Percentiles rank a stretch among this genome's conserved stretches.
Conservation (phyloP, 2,888 invertebrate species). For the Prenolepis imparis region DNA sequence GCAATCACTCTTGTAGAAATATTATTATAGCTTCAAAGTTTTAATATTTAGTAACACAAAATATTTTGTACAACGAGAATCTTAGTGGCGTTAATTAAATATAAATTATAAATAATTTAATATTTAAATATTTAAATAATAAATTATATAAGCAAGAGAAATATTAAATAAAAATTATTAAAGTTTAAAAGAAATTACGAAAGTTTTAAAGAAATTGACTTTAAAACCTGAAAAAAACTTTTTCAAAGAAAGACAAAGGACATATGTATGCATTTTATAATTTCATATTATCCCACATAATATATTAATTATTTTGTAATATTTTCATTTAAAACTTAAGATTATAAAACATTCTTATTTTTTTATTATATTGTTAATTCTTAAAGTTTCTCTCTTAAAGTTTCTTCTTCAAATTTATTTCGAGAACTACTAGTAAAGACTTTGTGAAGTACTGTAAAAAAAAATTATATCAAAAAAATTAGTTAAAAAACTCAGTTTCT, state of each 20-base stretch:
- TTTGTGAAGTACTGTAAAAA: background rate
- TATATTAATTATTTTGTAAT: background rate
- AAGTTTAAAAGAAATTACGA: background rate
- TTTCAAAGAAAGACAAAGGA: background rate
- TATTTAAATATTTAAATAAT: background rate
- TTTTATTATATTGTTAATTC: too few species aligned
- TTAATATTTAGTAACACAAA: background rate
- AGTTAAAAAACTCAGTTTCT: background rate
- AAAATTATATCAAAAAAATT: background rate
- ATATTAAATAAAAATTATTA: slow-evolving; percentile 5
- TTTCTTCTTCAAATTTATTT: background rate
- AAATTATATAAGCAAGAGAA: background rate
- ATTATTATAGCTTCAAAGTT: background rate
- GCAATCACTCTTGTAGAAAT: background rate
- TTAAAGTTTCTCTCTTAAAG: background rate
- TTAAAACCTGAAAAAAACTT: background rate
- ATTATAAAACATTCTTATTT: background rate
- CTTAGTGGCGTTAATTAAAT: background rate
- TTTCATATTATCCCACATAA: background rate
- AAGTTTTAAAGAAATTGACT: background rate
- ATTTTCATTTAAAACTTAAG: background rate
- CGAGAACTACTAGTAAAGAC: background rate
- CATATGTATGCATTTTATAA: background rate
- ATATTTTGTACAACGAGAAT: background rate
- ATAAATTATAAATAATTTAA: background rate